phyloP scores from a whole-genome alignment of 2,113 vertebrate genomes.

The Triplophysa tibetana region DNA sequence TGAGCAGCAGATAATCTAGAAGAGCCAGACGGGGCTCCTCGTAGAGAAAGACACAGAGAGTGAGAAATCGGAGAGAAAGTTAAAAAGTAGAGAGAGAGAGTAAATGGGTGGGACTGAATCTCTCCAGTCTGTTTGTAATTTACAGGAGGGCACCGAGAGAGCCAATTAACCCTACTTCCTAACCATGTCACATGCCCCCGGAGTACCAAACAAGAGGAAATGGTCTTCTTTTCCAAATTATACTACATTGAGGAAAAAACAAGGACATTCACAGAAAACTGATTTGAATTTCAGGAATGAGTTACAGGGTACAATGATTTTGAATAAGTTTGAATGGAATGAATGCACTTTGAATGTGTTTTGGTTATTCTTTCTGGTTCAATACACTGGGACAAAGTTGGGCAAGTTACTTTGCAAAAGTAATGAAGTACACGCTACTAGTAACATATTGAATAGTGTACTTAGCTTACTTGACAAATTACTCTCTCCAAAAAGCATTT shows the following conservation, averaged over 20 bases:
- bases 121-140: constrained; percentile 42
- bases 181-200: constrained; percentile 48
- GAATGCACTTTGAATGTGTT: background rate
- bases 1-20: constrained; percentile 34
- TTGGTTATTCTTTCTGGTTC: no score
- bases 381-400: no score
- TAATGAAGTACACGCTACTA: no score
- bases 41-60: constrained; percentile 21
- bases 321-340: background rate
- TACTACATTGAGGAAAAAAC: constrained; percentile 32
- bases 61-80: constrained; percentile 40
- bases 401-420: no score
- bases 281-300: background rate
- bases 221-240: constrained; percentile 29
- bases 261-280: constrained; percentile 22
- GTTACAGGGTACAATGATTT: background rate
- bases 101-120: constrained; percentile 18
- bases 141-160: constrained; percentile 45
- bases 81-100: background rate
- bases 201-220: constrained; percentile 51
- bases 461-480: no score
- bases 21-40: constrained; percentile 20
- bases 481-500: no score
- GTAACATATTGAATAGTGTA: no score
- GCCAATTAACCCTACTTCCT: constrained; percentile 53